Evolutionary conservation across 2,113 vertebrate genomes (phyloP).

Genomic region (Equus przewalskii): DNA sequence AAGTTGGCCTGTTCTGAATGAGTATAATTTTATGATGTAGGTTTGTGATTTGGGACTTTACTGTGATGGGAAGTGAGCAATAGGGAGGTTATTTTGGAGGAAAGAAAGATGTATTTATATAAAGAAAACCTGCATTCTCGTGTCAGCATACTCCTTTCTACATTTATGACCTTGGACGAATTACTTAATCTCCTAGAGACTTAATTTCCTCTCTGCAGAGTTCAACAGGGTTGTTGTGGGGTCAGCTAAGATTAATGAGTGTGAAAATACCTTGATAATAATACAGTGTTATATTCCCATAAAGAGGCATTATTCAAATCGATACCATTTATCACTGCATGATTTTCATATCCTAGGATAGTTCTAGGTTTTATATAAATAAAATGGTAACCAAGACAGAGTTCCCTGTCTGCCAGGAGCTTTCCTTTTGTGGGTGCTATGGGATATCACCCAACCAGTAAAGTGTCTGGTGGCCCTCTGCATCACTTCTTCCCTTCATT

Average conservation of each 20-base stretch:
- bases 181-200: constrained; percentile 67
- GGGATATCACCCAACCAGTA: neutral
- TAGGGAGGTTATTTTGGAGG: neutral
- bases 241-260: constrained; percentile 75
- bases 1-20: neutral
- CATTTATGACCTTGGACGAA: constrained; percentile 58
- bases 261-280: constrained; percentile 68
- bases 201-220: constrained; percentile 70
- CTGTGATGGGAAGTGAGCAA: neutral
- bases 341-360: neutral
- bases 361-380: neutral
- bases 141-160: constrained; percentile 31
- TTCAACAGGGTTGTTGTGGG: constrained; percentile 56
- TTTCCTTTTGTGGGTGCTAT: neutral
- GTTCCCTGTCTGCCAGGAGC: neutral
- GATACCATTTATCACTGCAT: constrained; percentile 28
- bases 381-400: neutral
- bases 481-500: neutral
- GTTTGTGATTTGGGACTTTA: neutral
- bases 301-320: constrained; percentile 59
- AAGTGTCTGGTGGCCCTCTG: neutral
- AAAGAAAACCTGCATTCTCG: constrained; percentile 37
- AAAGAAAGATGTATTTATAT: neutral
- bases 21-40: neutral
- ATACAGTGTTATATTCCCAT: constrained; percentile 33